Percentiles rank a stretch among this genome's conserved stretches.
phyloP scores from a whole-genome alignment of 2,797 vertebrate species.

The Nothura maculosa region DNA sequence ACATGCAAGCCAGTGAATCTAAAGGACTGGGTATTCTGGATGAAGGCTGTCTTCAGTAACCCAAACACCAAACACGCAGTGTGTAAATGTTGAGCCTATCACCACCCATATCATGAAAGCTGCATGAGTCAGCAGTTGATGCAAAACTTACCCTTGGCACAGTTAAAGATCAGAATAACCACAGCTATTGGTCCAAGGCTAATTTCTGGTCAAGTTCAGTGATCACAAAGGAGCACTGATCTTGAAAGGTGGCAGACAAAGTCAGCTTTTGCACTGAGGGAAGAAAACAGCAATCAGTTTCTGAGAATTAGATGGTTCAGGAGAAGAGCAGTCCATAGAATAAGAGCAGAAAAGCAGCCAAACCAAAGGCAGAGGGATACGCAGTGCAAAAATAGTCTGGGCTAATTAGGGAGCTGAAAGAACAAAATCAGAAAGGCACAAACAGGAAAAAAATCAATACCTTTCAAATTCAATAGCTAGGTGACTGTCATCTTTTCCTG shows the following conservation, averaged over 20 bases:
- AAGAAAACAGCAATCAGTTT: background rate
- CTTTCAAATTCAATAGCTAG: background rate
- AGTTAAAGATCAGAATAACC: conserved; percentile 1
- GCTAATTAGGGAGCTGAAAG: background rate
- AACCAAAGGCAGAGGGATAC: background rate
- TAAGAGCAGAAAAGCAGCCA: background rate
- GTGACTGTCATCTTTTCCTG: background rate
- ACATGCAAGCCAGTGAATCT: background rate
- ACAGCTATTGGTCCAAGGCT: background rate
- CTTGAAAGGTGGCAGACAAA: background rate
- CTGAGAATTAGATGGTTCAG: background rate
- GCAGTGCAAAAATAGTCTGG: background rate
- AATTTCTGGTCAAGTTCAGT: background rate
- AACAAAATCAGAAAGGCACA: background rate
- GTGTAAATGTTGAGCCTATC: background rate
- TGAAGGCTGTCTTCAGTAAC: background rate
- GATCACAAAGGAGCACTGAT: background rate
- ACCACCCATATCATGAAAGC: background rate
- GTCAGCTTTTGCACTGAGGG: background rate
- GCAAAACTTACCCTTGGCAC: background rate
- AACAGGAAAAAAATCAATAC: conserved; percentile 25
- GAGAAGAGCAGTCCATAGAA: background rate
- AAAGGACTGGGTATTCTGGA: background rate
- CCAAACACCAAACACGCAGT: background rate
- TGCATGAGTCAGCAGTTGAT: conserved; percentile 60